Evolutionary conservation across 2,888 invertebrate genomes (phyloP).

Genomic region (Branchinecta sandiegonensis): DNA sequence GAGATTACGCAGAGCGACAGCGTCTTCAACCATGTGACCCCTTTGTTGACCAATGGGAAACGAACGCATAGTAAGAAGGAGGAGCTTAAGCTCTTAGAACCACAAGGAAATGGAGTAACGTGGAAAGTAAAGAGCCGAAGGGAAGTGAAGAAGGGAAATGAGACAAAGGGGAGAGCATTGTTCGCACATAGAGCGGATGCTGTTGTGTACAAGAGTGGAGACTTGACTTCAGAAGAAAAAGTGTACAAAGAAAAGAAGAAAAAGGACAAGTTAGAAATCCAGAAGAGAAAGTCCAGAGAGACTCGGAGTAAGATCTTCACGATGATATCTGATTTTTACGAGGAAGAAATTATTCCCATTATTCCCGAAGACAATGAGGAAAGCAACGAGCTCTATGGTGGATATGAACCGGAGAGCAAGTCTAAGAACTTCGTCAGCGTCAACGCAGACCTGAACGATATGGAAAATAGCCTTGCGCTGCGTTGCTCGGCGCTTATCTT

Average conservation of each 20-base stretch:
- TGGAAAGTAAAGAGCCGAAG: constrained; percentile 4
- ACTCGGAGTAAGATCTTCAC: not conserved
- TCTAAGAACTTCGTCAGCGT: constrained; percentile 7
- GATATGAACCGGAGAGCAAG: constrained; percentile 11
- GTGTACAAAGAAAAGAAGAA: too few relatives aligned
- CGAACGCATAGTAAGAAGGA: not conserved
- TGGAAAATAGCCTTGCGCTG: not conserved
- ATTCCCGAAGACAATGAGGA: not conserved
- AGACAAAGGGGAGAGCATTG: too few relatives aligned
- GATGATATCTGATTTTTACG: constrained; percentile 1
- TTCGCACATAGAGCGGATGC: too few relatives aligned
- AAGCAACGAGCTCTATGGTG: not conserved
- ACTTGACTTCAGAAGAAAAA: too few relatives aligned
- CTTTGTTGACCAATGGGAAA: constrained; percentile 11
- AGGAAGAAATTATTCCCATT: not conserved
- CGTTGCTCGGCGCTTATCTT: constrained; percentile 15
- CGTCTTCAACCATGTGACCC: not conserved
- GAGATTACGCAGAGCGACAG: constrained; percentile 17
- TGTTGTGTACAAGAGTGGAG: too few relatives aligned
- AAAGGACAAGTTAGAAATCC: too few relatives aligned
- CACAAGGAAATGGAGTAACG: constrained; percentile 7
- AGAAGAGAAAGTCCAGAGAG: not conserved
- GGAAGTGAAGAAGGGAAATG: too few relatives aligned
- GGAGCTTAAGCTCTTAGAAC: not conserved
- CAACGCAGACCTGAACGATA: not conserved